Conservation (phyloP, 2,113 vertebrate genomes). For the Haemorhous mexicanus region DNA sequence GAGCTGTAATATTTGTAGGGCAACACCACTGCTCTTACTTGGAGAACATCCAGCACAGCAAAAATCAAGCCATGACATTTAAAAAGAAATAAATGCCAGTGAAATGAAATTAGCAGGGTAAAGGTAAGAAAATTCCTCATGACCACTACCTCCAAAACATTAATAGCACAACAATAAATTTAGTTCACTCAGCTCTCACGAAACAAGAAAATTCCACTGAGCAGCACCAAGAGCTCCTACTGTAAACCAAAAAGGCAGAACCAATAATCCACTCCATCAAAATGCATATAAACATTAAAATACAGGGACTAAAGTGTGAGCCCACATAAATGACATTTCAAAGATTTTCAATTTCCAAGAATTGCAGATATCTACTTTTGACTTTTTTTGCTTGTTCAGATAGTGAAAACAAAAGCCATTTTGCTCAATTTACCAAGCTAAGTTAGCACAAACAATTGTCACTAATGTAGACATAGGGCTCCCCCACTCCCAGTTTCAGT, state of each 20-base stretch:
- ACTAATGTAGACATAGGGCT: fast-evolving
- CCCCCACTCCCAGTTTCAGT: fast-evolving
- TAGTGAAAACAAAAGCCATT: not conserved
- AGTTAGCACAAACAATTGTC: not conserved
- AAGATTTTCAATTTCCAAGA: not conserved
- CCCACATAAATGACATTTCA: not conserved
- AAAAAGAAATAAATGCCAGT: not conserved
- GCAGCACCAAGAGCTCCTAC: not conserved
- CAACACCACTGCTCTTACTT: not conserved
- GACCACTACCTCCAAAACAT: not conserved
- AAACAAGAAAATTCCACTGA: not conserved
- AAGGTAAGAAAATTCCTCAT: not conserved
- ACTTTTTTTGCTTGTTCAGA: not conserved
- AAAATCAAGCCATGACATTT: not conserved
- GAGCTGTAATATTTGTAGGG: not conserved
- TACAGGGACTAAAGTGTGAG: not conserved
- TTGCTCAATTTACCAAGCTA: not conserved
- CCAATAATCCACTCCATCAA: not conserved
- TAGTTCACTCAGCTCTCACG: not conserved
- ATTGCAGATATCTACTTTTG: not conserved
- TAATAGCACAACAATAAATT: not conserved
- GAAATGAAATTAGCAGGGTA: not conserved
- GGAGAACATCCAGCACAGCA: not conserved
- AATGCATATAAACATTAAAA: not conserved
- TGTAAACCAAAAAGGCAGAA: not conserved